phyloP scores from a whole-genome alignment of 2,113 vertebrate species.

The Atherinomorus stipes region DNA sequence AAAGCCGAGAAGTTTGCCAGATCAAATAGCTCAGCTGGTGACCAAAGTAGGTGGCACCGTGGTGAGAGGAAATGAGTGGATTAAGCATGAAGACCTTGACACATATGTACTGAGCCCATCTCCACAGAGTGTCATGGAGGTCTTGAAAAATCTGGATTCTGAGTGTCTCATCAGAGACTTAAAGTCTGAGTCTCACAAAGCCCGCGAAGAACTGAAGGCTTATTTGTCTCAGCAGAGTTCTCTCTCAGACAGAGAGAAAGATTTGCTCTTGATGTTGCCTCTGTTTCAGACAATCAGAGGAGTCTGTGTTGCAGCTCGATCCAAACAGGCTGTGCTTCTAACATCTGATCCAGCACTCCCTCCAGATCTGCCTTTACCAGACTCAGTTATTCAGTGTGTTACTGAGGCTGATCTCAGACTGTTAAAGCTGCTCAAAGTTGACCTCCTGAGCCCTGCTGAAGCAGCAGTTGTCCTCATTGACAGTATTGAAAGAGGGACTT shows the following conservation, averaged over 20 bases:
- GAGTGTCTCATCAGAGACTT: conserved; percentile 64
- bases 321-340: conserved; percentile 75
- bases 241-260: too few relatives aligned
- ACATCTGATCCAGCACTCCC: conserved; percentile 72
- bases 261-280: too few relatives aligned
- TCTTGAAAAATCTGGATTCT: conserved; percentile 74
- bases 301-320: too few relatives aligned
- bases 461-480: conserved; percentile 72
- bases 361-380: conserved; percentile 76
- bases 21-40: too few relatives aligned
- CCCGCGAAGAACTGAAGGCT: conserved; percentile 71
- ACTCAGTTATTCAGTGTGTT: conserved; percentile 78
- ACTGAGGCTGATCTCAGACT: conserved; percentile 81
- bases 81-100: too few relatives aligned
- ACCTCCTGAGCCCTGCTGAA: conserved; percentile 66
- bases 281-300: too few relatives aligned
- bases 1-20: conserved; percentile 72
- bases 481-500: conserved; percentile 62
- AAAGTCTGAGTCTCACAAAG: conserved; percentile 18
- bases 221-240: too few relatives aligned
- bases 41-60: too few relatives aligned
- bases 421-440: conserved; percentile 73
- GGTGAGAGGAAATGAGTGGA: too few relatives aligned
- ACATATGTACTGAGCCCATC: conserved; percentile 83
- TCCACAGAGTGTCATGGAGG: conserved; percentile 75